Evolutionary conservation across 1,140 invertebrate species (phyloP), one percentile per base, ranked within the genome.

Genomic region (Oscheius sp.): DNA sequence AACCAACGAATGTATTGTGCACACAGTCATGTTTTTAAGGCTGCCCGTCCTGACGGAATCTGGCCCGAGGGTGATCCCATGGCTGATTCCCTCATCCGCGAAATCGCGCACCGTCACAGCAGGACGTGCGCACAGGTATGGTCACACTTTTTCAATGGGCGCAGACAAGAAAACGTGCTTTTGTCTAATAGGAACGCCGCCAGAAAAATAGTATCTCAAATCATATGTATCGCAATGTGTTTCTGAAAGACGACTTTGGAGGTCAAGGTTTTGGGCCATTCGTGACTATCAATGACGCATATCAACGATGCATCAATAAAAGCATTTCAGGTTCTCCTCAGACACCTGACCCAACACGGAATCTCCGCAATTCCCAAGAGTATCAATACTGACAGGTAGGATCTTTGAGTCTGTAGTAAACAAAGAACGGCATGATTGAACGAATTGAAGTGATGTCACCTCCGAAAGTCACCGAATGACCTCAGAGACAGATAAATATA

Each of bases 351-450:
- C 15, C 80, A 86, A 69, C 77, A 84, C 52, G 81, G 81, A 1
- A 78, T 84, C 35, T 77, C 79, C 4, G 77, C 84, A 1, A 84
- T 87, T 76, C 85, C 86, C 35, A 86, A 86, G 55, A 85, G 82
- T 65, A 55, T 63, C 20, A 77, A 66, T 42, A 38, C 70, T 2
- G 58, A 55, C 32, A 31, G 73, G 38, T 35, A 59, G 2, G 70
- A 42, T n/a, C n/a, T n/a, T n/a, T n/a, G n/a, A n/a, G n/a, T n/a
- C n/a, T n/a, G n/a, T n/a, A n/a, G n/a, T n/a, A 15, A 74, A 75
- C 13, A 74, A 78, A 13, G 45, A 79, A 31, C 34, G n/a, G n/a
- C n/a, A n/a, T n/a, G n/a, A n/a, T n/a, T n/a, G n/a, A n/a, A n/a
- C n/a, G n/a, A n/a, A n/a, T n/a, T n/a, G n/a, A n/a, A n/a, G n/a